These are phyloP conservation scores for Diacarnus erythraeanus DNA, from an alignment of 37 sponge, comb jelly and placozoan species.

Conservation along the genomic window DNA sequence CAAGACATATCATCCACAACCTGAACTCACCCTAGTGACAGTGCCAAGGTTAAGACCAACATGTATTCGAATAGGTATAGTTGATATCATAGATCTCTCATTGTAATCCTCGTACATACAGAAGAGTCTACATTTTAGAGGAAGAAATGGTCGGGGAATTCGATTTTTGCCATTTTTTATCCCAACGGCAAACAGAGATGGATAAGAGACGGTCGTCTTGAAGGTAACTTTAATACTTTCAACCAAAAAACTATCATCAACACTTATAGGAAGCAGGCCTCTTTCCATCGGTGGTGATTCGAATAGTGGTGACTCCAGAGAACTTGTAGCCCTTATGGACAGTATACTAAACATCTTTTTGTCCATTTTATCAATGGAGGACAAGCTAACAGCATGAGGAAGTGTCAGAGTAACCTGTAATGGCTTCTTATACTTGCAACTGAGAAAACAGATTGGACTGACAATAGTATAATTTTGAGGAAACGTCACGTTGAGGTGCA, in stretches of 20 bases:
- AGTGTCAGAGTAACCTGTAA: constrained; percentile 20
- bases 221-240: constrained; percentile 6
- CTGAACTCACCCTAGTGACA: constrained; percentile 30
- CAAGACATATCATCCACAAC: background rate
- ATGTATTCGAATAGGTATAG: constrained; percentile 26
- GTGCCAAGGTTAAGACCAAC: constrained; percentile 28
- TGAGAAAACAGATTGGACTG: constrained; percentile 57
- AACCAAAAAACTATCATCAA: background rate
- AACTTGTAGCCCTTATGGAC: background rate
- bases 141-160: background rate
- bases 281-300: background rate
- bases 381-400: constrained; percentile 16
- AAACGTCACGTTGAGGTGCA: constrained; percentile 23
- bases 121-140: constrained; percentile 35
- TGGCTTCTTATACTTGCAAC: constrained; percentile 28
- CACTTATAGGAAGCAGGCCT: background rate
- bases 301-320: background rate
- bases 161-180: background rate
- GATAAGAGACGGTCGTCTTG: constrained; percentile 3
- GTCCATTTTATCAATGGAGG: background rate
- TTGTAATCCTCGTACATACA: constrained; percentile 22
- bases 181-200: constrained; percentile 50
- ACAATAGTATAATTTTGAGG: constrained; percentile 33
- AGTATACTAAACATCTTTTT: background rate
- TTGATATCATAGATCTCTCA: constrained; percentile 5